A percentile compares a stretch with the other conserved stretches of the same genome.
Evolutionary conservation across 2,113 vertebrate genomes (phyloP).

Genomic region (Lasiurus cinereus): DNA sequence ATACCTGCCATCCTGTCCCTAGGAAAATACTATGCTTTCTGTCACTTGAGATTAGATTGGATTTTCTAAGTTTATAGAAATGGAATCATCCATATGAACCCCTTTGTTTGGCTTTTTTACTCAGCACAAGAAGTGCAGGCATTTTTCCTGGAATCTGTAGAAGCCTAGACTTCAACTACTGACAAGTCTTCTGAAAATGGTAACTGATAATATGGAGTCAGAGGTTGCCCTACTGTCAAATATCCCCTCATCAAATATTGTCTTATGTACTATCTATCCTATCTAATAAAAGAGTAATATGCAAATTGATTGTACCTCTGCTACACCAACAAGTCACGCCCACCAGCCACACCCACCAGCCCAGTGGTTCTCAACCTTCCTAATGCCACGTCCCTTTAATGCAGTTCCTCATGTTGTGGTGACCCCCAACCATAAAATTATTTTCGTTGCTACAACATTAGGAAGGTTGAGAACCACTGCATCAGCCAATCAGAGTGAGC

Average conservation of each 20-base stretch:
- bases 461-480: too few species aligned
- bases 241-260: background rate
- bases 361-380: too few species aligned
- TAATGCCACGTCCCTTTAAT: too few species aligned
- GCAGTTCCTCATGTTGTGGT: too few species aligned
- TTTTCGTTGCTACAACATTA: too few species aligned
- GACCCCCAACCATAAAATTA: too few species aligned
- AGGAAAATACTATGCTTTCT: background rate
- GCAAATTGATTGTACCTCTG: too few species aligned
- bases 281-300: too few species aligned
- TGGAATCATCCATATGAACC: background rate
- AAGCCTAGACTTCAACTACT: background rate
- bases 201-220: background rate
- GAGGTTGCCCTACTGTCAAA: background rate
- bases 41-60: background rate
- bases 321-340: too few species aligned
- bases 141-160: background rate
- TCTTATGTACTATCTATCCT: background rate
- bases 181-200: background rate
- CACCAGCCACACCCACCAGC: too few species aligned
- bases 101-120: background rate
- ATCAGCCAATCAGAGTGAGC: too few species aligned
- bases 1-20: background rate
- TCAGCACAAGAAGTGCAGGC: background rate
- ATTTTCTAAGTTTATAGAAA: background rate